These are phyloP conservation scores for Xestia c-nigrum DNA, from an alignment of 2,888 invertebrate species.

Conservation along the genomic window DNA sequence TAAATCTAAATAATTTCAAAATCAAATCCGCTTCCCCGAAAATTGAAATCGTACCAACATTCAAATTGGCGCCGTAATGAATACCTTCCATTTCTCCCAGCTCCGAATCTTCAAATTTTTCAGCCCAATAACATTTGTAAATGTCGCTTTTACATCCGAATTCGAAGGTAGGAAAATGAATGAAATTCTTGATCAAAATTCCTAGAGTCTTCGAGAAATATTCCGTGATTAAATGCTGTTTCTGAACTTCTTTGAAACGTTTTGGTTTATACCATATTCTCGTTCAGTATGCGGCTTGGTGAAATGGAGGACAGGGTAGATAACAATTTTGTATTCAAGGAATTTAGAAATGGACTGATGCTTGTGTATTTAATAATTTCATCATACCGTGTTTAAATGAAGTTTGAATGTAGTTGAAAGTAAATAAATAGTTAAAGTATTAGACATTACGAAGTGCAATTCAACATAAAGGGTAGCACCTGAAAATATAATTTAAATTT, in stretches of 20 bases:
- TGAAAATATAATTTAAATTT: neutral
- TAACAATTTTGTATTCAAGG: neutral
- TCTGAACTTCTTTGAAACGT: conserved; percentile 21
- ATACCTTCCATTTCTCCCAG: conserved; percentile 34
- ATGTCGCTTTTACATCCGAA: conserved; percentile 31
- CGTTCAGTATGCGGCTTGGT: conserved; percentile 9
- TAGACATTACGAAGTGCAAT: neutral
- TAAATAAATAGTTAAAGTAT: neutral
- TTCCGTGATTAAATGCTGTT: conserved; percentile 37
- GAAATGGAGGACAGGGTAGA: neutral
- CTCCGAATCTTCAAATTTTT: conserved; percentile 38
- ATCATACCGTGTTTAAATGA: neutral
- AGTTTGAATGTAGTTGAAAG: neutral
- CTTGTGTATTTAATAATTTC: neutral
- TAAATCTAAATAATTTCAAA: conserved; percentile 6
- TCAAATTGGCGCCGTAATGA: conserved; percentile 30
- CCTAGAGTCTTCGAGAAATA: conserved; percentile 15
- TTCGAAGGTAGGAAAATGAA: conserved; percentile 23
- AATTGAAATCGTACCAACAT: conserved; percentile 35
- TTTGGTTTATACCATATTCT: neutral
- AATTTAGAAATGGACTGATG: neutral
- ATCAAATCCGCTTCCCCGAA: conserved; percentile 10
- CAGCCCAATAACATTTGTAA: conserved; percentile 46
- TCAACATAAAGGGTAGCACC: neutral
- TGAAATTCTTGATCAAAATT: conserved; percentile 43